Evolutionary conservation across 1,140 invertebrate species (phyloP), one percentile per base, ranked within the genome.

Genomic region (Listronotus oregonensis): DNA sequence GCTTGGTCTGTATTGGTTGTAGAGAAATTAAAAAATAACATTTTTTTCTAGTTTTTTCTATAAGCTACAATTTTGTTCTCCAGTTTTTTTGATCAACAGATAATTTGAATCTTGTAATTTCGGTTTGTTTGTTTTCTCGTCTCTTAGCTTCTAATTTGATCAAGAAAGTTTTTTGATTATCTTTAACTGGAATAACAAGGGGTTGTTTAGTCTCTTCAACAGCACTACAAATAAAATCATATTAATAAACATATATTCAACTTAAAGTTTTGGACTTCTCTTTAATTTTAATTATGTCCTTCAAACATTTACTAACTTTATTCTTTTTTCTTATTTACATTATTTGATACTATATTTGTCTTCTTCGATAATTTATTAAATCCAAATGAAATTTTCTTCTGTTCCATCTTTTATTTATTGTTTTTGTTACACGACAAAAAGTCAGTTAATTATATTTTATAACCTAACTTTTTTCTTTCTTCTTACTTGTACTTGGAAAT

Each of bases 301-400:
- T 92, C 89, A 2, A 76, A 73, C 87, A 90, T 70, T 90, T 86
- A 63, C 92, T 90, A 1, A 87, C 75, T 73, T 82, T 81, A 31
- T 75, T 78, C 73, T 83, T 82, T 66, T n/a, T 83, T 74, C 63
- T 80, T 74, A 34, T n/a, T 32, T 5, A 43, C 0, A 14, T 74
- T 76, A 61, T 69, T 73, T 15, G 73, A 59, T 42, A 76, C 68
- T 44, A 85, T 79, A 61, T 81, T 83, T 17, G 86, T 78, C 71
- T 86, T 88, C 74, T 89, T 89, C 39, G 84, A 80, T 0, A 86
- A 82, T 81, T 91, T 91, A 64, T 81, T 85, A 80, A 92, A 92
- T 27, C 88, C 85, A 79, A 92, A 92, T 0, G 89, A 91, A 77
- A 92, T 87, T 75, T 91, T 92, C 65, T 89, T 90, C 68, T 73